Evolutionary conservation across 2,113 vertebrate genomes (phyloP).

Genomic region (Anhinga rufa): DNA sequence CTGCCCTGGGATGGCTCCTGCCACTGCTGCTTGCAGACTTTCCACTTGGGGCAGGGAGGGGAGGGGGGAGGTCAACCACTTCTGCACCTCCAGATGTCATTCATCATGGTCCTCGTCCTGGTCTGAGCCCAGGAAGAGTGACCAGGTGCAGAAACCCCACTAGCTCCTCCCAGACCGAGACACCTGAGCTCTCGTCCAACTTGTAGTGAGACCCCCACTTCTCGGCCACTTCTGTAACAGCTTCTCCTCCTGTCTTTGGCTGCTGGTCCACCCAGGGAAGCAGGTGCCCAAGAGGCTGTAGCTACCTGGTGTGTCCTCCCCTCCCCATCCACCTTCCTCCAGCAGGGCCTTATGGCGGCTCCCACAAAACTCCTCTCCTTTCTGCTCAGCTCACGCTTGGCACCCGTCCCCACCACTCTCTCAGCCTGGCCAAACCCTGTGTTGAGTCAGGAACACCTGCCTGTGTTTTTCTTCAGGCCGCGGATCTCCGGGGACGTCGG

Average conservation of each 20-base stretch:
- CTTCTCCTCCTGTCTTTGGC: neutral
- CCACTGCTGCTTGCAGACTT: neutral
- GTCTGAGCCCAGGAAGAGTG: neutral
- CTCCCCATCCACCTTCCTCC: neutral
- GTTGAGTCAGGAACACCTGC: slow-evolving; percentile 53
- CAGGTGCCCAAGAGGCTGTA: rapidly evolving
- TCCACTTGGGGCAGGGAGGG: rapidly evolving
- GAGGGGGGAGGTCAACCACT: neutral
- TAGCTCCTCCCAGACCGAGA: neutral
- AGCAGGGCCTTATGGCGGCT: neutral
- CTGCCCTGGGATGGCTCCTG: neutral
- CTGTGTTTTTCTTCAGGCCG: slow-evolving; percentile 42
- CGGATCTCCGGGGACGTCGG: neutral
- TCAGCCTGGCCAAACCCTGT: slow-evolving; percentile 11
- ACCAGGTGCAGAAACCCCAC: neutral
- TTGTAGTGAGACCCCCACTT: neutral
- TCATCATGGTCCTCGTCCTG: neutral
- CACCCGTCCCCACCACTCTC: neutral
- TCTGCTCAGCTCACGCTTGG: slow-evolving; percentile 13
- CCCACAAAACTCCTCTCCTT: neutral
- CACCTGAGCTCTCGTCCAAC: neutral
- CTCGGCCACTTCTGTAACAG: neutral
- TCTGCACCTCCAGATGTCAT: neutral
- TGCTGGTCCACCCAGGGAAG: neutral
- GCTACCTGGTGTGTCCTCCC: neutral